phyloP scores from a whole-genome alignment of 1,140 invertebrate species.

The Magallana angulata region DNA sequence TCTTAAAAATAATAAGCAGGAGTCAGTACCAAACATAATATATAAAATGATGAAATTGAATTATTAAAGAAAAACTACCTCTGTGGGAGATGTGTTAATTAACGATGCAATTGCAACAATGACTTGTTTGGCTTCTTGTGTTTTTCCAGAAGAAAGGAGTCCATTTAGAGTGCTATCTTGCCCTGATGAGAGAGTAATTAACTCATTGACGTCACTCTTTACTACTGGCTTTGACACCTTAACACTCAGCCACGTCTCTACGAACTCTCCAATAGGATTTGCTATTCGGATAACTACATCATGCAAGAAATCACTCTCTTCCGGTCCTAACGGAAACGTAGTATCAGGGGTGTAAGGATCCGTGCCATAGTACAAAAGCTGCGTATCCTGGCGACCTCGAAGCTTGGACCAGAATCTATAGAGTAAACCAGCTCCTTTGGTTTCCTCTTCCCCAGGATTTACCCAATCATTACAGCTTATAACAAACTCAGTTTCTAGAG shows the following conservation, averaged over 20 bases:
- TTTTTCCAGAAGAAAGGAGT: constrained; percentile 64
- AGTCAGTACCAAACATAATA: too few relatives aligned
- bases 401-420: constrained; percentile 68
- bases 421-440: constrained; percentile 60
- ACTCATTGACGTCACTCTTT: constrained; percentile 48
- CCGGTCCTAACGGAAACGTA: constrained; percentile 64
- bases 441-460: constrained; percentile 68
- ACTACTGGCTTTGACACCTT: constrained; percentile 63
- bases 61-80: constrained; percentile 33
- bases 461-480: constrained; percentile 68
- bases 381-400: constrained; percentile 53
- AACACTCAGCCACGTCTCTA: constrained; percentile 61
- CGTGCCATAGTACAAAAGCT: constrained; percentile 70
- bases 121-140: constrained; percentile 71
- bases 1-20: not conserved
- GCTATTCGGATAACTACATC: constrained; percentile 66
- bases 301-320: constrained; percentile 58
- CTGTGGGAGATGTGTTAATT: constrained; percentile 54
- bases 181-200: constrained; percentile 58
- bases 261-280: constrained; percentile 70
- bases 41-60: too few relatives aligned
- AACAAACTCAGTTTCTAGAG: constrained; percentile 63
- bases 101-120: constrained; percentile 69
- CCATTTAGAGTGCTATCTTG: constrained; percentile 53
- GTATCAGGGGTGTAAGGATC: constrained; percentile 67